Percentiles rank a stretch among this genome's conserved stretches.
These are phyloP conservation scores for Frankliniella intonsa DNA, from an alignment of 2,888 invertebrate genomes.

Conservation along the genomic window DNA sequence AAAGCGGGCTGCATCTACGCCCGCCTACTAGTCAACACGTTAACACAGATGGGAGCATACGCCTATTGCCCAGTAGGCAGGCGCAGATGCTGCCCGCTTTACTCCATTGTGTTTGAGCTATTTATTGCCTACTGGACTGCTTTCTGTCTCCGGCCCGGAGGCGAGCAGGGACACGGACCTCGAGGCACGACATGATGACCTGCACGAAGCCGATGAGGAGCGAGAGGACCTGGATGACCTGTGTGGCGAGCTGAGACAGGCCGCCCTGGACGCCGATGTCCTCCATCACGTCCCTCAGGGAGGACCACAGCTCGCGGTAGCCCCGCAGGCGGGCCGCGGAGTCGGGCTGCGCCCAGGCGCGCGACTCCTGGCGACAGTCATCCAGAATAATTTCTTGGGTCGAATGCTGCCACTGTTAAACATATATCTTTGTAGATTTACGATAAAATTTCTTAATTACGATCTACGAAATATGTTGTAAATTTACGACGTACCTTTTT, in stretches of 20 bases:
- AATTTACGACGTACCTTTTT: too few species aligned
- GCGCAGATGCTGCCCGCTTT: neutral
- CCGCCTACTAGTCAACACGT: neutral
- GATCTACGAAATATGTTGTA: too few species aligned
- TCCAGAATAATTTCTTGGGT: too few species aligned
- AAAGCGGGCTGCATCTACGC: neutral
- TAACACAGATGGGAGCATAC: neutral
- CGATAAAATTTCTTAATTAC: too few species aligned
- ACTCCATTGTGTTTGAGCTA: neutral
- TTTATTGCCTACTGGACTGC: neutral
- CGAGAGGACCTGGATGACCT: neutral
- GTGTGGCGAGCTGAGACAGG: neutral
- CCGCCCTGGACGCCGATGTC: neutral
- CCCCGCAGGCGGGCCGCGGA: neutral
- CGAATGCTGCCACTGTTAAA: too few species aligned
- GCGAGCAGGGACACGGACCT: neutral
- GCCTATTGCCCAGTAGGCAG: neutral
- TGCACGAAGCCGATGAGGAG: neutral
- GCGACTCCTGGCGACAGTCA: neutral
- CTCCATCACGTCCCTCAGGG: neutral
- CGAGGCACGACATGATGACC: neutral
- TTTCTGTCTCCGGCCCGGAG: neutral
- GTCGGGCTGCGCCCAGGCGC: neutral
- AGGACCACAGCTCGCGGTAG: neutral
- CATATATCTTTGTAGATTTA: too few species aligned